Evolutionary conservation across 2,888 invertebrate genomes (phyloP).

Genomic region (Oligia fasciuncula): DNA sequence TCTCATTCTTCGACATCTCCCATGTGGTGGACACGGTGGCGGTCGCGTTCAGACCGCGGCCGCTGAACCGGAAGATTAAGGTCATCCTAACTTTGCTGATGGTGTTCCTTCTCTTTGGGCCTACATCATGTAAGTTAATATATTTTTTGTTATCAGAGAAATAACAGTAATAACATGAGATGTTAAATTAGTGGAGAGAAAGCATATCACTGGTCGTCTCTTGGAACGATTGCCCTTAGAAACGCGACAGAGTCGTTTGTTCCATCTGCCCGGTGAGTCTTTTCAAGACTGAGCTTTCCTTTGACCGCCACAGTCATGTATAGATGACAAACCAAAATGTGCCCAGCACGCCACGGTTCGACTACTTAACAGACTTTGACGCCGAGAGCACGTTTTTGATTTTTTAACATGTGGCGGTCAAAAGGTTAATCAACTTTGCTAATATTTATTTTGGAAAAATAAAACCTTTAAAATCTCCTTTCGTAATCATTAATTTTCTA

Average conservation of each 20-base stretch:
- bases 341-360: too few relatives aligned
- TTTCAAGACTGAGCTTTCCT: too few relatives aligned
- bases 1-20: constrained; percentile 93
- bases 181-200: background rate
- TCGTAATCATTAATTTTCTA: too few relatives aligned
- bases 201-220: background rate
- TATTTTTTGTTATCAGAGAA: background rate
- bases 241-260: background rate
- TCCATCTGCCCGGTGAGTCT: background rate
- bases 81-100: constrained; percentile 86
- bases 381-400: too few relatives aligned
- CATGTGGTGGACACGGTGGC: constrained; percentile 90
- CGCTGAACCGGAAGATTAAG: constrained; percentile 79
- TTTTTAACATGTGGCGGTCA: too few relatives aligned
- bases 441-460: too few relatives aligned
- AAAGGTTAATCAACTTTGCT: too few relatives aligned
- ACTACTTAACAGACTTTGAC: too few relatives aligned
- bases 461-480: too few relatives aligned
- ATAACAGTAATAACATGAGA: background rate
- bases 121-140: constrained; percentile 85
- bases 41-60: constrained; percentile 85
- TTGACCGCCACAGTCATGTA: too few relatives aligned
- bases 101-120: constrained; percentile 88
- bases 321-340: too few relatives aligned
- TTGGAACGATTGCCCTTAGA: background rate